Base-by-base conservation (phyloP, 2,797 vertebrate species). In the Rhinogobio ventralis region DNA sequence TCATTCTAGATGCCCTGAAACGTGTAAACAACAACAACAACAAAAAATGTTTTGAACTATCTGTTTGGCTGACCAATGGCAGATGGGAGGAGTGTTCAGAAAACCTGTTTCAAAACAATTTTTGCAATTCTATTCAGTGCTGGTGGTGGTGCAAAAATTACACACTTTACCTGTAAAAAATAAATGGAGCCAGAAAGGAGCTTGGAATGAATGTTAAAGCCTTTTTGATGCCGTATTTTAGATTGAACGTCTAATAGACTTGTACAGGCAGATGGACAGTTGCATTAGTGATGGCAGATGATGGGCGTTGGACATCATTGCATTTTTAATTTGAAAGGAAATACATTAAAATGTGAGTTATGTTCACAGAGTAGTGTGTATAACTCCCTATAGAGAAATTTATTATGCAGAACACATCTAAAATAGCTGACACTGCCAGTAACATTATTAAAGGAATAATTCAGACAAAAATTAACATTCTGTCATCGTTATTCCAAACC, bases 241-340 rank as follows among this genome's bases (percentile, higher is more conserved):
- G 55, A 82, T 82, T 82, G 42, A 28, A 82, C 25, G 55, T 82
- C 55, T 64, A 71, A 45, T 13, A 13, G 69, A 84, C 28, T 79
- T 82, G 51, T 73, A 57, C 39, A 66, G 75, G 86, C 79, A 82
- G 79, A 82, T 55, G 42, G 82, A 83, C 60, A 62, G 39, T 67
- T 60, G 74, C 81, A 81, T 67, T 80, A 49, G 81, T 76, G 77
- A 23, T 36, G 86, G 42, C 83, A 88, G 82, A 79, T 85, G 79
- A 81, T 76, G 62, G 74, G 45, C 33, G 11, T 62, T 36, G 73
- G 77, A 76, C 62, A 2, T 69, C 85, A 79, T 57, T 33, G 60
- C 66, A 82, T 74, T 88, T 82, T 79, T 84, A 66, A 84, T 86
- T 82, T 84, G 7, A 64, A 78, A 80, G 72, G 55, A 60, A 78